Conservation (phyloP, 2,797 vertebrate genomes). For the Halcyon chelicuti region DNA sequence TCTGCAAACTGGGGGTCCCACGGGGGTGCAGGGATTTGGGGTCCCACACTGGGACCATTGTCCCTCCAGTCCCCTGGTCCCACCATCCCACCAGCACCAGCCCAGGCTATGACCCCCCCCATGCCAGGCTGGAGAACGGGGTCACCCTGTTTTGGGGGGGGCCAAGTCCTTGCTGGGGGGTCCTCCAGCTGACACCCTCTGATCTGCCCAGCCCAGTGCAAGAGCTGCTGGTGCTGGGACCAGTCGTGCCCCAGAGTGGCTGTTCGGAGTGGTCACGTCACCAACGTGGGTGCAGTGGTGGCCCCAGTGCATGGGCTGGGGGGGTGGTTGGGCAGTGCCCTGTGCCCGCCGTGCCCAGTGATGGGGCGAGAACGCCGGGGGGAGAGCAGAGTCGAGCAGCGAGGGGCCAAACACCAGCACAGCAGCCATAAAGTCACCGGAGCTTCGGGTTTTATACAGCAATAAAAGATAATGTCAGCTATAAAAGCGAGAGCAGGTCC, state of each 20-base stretch:
- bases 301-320: background rate
- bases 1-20: background rate
- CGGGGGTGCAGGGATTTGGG: background rate
- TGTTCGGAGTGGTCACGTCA: accelerated
- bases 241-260: accelerated
- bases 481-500: conserved; percentile 48
- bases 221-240: accelerated
- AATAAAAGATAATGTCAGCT: conserved; percentile 64
- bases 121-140: accelerated
- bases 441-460: conserved; percentile 50
- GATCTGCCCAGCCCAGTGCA: background rate
- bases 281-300: no score
- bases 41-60: background rate
- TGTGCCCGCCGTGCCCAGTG: background rate
- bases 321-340: background rate
- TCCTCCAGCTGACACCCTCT: background rate
- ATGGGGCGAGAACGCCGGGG: background rate
- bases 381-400: background rate
- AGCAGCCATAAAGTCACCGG: conserved; percentile 55
- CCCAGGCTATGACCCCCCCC: accelerated
- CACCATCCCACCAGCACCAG: background rate
- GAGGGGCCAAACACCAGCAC: background rate
- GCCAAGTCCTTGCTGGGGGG: no score
- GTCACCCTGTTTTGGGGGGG: background rate
- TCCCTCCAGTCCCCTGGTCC: background rate